Percentiles rank a stretch among this genome's conserved stretches.
phyloP scores from a whole-genome alignment of 1,140 invertebrate genomes.

The Macrotrachela quadricornifera region DNA sequence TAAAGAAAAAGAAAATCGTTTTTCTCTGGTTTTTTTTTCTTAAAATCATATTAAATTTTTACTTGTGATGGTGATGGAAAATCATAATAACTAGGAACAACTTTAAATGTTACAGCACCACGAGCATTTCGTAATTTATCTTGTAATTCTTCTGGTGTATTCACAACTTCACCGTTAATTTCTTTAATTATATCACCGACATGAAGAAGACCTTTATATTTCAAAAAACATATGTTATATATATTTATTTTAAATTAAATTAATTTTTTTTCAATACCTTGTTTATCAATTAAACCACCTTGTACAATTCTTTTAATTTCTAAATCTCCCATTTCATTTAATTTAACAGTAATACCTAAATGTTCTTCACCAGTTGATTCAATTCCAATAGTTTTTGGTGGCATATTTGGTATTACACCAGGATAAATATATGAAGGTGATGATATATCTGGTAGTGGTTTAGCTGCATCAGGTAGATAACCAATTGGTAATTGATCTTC shows the following conservation, averaged over 20 bases:
- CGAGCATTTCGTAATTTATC: conserved; percentile 57
- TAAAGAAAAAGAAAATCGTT: too few relatives aligned
- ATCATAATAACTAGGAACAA: conserved; percentile 46
- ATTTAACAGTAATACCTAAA: conserved; percentile 52
- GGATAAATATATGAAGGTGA: too few relatives aligned
- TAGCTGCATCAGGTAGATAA: too few relatives aligned
- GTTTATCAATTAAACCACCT: conserved; percentile 71
- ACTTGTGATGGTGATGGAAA: conserved; percentile 20
- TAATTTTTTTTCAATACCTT: conserved; percentile 18
- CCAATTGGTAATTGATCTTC: too few relatives aligned
- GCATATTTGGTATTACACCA: too few relatives aligned
- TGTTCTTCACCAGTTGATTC: conserved; percentile 3
- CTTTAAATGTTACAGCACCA: conserved; percentile 58
- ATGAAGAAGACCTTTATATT: conserved; percentile 45
- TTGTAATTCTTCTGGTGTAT: conserved; percentile 63
- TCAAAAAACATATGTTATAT: too few relatives aligned
- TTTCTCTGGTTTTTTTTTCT: too few relatives aligned
- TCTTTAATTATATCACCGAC: conserved; percentile 71
- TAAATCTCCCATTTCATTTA: conserved; percentile 56
- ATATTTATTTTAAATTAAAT: too few relatives aligned
- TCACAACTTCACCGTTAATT: conserved; percentile 61
- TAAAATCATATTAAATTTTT: too few relatives aligned
- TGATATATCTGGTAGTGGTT: too few relatives aligned
- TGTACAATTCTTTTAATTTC: conserved; percentile 73
- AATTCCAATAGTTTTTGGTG: neutral